Conservation (phyloP, 2,797 vertebrate genomes). For the Acanthurus lineatus region DNA sequence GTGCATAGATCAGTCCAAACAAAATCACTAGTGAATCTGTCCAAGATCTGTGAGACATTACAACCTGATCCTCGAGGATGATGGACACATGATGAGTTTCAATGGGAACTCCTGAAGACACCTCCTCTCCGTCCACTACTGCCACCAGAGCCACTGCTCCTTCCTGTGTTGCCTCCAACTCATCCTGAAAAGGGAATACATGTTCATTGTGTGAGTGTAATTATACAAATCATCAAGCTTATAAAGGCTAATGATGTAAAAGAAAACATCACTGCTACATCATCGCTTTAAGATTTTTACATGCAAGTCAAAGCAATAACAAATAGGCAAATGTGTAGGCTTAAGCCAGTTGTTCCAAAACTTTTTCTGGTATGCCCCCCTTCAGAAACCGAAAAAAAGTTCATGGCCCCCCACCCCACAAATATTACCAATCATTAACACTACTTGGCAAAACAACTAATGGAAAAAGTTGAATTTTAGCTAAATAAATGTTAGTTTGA, state of each 20-base stretch:
- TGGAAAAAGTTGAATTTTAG: too few species aligned
- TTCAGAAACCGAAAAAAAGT: too few species aligned
- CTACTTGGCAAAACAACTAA: too few species aligned
- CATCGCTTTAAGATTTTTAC: too few species aligned
- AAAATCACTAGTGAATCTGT: conserved; percentile 41
- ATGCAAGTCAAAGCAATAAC: too few species aligned
- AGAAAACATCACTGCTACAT: too few species aligned
- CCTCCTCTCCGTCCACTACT: conserved; percentile 20
- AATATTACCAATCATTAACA: too few species aligned
- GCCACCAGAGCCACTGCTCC: conserved; percentile 29
- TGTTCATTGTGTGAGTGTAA: neutral
- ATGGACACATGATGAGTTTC: conserved; percentile 13
- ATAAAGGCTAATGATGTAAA: neutral
- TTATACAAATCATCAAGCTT: neutral
- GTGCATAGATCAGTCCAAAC: conserved; percentile 43
- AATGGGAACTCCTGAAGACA: conserved; percentile 27
- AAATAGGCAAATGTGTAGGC: too few species aligned
- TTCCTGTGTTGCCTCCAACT: neutral
- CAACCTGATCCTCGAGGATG: conserved; percentile 40
- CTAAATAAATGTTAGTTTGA: too few species aligned
- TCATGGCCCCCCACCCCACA: too few species aligned
- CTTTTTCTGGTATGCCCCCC: too few species aligned
- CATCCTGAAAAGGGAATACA: neutral
- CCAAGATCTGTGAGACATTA: conserved; percentile 40
- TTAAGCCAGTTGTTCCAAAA: too few species aligned